phyloP scores from a whole-genome alignment of 2,113 vertebrate genomes.

The Gasterosteus nipponicus region DNA sequence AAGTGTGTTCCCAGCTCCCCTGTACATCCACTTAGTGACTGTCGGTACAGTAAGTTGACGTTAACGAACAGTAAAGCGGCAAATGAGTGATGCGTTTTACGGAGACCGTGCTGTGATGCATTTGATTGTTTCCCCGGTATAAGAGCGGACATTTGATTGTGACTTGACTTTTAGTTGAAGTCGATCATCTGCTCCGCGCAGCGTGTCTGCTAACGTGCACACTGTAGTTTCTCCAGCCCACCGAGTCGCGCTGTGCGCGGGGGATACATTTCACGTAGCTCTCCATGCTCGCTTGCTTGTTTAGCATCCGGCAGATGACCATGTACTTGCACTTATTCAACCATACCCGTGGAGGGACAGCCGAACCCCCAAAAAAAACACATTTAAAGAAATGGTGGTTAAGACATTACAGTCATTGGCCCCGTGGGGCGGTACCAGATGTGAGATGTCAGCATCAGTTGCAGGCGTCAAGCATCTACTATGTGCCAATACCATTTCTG shows the following conservation, averaged over 20 bases:
- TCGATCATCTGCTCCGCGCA: neutral
- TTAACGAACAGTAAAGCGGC: neutral
- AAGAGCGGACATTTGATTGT: neutral
- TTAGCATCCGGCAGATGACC: conserved; percentile 36
- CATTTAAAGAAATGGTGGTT: neutral
- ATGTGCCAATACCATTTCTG: neutral
- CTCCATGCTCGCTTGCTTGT: conserved; percentile 27
- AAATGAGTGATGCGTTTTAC: neutral
- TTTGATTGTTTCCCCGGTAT: neutral
- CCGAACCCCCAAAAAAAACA: too few species aligned
- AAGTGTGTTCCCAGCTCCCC: neutral
- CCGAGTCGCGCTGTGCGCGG: conserved; percentile 31
- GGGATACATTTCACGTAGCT: conserved; percentile 43
- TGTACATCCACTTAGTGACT: conserved; percentile 28
- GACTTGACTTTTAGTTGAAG: neutral
- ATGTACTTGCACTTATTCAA: conserved; percentile 17
- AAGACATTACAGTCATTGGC: neutral
- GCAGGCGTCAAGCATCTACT: neutral
- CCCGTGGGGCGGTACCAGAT: neutral
- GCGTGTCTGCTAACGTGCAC: conserved; percentile 16
- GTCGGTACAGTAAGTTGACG: neutral
- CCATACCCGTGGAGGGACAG: neutral
- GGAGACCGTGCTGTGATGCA: neutral
- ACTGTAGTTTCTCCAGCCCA: conserved; percentile 30
- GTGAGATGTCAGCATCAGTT: neutral